Evolutionary conservation across 1,140 invertebrate species (phyloP).

Genomic region (Ceratina calcarata): DNA sequence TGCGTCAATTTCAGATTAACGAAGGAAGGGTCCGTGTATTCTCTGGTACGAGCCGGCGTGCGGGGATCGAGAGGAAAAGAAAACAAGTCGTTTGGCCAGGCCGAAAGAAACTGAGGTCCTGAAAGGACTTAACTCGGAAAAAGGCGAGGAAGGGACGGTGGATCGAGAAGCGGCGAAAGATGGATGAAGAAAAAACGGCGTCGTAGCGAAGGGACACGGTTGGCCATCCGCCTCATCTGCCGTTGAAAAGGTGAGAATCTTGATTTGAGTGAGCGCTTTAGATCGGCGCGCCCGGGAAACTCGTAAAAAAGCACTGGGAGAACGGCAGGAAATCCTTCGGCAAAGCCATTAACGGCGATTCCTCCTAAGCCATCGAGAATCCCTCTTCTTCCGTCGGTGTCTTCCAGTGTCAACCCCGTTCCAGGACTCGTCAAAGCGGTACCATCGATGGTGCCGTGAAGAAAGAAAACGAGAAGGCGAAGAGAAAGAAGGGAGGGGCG

Average conservation of each 20-base stretch:
- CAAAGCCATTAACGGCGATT: slow-evolving; percentile 72
- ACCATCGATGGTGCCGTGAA: background rate
- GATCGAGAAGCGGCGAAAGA: slow-evolving; percentile 47
- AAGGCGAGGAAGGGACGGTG: slow-evolving; percentile 28
- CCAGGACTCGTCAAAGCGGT: slow-evolving; percentile 34
- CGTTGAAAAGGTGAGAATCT: slow-evolving; percentile 70
- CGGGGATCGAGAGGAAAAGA: slow-evolving; percentile 24
- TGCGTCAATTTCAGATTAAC: slow-evolving; percentile 48
- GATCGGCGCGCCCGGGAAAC: slow-evolving; percentile 55
- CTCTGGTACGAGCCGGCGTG: background rate
- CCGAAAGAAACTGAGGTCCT: slow-evolving; percentile 1
- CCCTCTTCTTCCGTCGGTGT: slow-evolving; percentile 53
- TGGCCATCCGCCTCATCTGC: slow-evolving; percentile 48
- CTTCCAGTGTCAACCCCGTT: slow-evolving; percentile 56
- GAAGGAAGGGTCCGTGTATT: slow-evolving; percentile 7
- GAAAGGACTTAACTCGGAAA: slow-evolving; percentile 37
- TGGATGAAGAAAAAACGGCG: slow-evolving; percentile 59
- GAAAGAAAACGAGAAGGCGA: background rate
- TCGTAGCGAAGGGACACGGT: slow-evolving; percentile 14
- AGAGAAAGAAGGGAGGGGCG: background rate
- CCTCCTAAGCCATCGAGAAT: slow-evolving; percentile 64
- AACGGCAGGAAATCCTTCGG: slow-evolving; percentile 69
- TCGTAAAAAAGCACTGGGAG: slow-evolving; percentile 54
- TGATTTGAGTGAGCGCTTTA: slow-evolving; percentile 67
- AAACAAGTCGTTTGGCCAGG: slow-evolving; percentile 47